Percentiles rank a stretch among this genome's conserved stretches.
phyloP scores from a whole-genome alignment of 2,113 vertebrate species.

The Labeo catla region DNA sequence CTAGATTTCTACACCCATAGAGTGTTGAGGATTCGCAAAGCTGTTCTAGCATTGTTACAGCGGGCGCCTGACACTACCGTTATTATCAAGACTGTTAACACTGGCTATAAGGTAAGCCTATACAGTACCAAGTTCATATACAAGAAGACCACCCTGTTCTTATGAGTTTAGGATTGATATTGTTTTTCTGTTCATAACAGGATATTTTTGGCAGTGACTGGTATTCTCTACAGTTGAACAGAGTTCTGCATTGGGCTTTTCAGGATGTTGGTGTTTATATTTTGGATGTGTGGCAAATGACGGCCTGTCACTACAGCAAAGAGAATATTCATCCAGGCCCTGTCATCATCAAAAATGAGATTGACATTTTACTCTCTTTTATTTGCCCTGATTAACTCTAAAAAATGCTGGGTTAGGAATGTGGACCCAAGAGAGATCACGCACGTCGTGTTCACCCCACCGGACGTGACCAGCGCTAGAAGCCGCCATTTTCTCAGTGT shows the following conservation, averaged over 20 bases:
- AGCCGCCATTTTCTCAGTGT: too few relatives aligned
- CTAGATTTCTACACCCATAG: conserved; percentile 27
- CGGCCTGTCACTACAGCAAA: conserved; percentile 60
- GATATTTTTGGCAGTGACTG: conserved; percentile 29
- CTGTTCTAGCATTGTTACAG: conserved; percentile 48
- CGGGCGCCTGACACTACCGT: conserved; percentile 54
- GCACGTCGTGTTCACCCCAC: too few relatives aligned
- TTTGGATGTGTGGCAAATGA: conserved; percentile 67
- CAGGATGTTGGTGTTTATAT: conserved; percentile 56
- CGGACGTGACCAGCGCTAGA: too few relatives aligned
- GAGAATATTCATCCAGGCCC: conserved; percentile 51
- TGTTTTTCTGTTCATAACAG: too few relatives aligned
- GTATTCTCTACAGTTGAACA: conserved; percentile 65
- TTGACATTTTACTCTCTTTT: too few relatives aligned
- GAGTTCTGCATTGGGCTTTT: conserved; percentile 53
- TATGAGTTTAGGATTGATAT: not conserved
- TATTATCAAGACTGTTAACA: conserved; percentile 62
- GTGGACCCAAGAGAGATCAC: too few relatives aligned
- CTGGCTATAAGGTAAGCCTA: conserved; percentile 48
- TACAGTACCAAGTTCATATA: not conserved
- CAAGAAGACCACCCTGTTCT: not conserved
- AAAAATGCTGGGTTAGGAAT: too few relatives aligned
- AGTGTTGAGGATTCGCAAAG: conserved; percentile 46
- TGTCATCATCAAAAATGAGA: too few relatives aligned
- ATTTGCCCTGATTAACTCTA: too few relatives aligned